These are phyloP conservation scores for Drosophila setifemur DNA, from an alignment of 1,140 invertebrate genomes.

Conservation along the genomic window DNA sequence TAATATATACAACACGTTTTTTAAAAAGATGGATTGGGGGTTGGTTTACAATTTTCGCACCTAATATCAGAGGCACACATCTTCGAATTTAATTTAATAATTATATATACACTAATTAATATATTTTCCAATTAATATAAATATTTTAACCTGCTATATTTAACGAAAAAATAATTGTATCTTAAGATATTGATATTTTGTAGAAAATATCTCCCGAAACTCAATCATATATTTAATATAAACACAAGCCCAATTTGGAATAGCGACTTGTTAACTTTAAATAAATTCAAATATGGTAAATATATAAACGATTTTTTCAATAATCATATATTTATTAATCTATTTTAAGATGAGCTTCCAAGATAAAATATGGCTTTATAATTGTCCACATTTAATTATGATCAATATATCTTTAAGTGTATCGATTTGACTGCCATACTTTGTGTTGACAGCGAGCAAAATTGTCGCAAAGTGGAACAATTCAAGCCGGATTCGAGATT, in stretches of 20 bases:
- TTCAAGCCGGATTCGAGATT: conserved; percentile 66
- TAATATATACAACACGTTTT: too few relatives aligned
- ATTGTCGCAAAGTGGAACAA: conserved; percentile 68
- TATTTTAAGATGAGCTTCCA: too few relatives aligned
- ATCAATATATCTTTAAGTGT: background rate
- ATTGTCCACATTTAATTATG: conserved; percentile 1
- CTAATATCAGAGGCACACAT: background rate
- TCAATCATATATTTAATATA: too few relatives aligned
- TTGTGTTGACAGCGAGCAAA: conserved; percentile 33
- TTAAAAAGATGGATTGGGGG: too few relatives aligned
- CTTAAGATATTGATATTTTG: background rate
- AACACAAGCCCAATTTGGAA: too few relatives aligned
- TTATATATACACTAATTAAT: background rate
- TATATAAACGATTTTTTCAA: too few relatives aligned
- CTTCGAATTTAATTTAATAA: too few relatives aligned
- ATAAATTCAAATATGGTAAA: too few relatives aligned
- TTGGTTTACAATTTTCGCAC: conserved; percentile 19
- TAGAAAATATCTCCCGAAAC: too few relatives aligned
- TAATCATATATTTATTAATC: too few relatives aligned
- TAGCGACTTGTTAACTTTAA: too few relatives aligned
- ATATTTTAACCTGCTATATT: background rate
- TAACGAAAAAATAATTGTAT: background rate
- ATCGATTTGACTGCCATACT: background rate
- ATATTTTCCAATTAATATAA: background rate
- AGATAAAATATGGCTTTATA: too few relatives aligned